Percentiles rank a stretch among this genome's conserved stretches.
phyloP scores from a whole-genome alignment of 2,113 vertebrate genomes.

The Solea solea region DNA sequence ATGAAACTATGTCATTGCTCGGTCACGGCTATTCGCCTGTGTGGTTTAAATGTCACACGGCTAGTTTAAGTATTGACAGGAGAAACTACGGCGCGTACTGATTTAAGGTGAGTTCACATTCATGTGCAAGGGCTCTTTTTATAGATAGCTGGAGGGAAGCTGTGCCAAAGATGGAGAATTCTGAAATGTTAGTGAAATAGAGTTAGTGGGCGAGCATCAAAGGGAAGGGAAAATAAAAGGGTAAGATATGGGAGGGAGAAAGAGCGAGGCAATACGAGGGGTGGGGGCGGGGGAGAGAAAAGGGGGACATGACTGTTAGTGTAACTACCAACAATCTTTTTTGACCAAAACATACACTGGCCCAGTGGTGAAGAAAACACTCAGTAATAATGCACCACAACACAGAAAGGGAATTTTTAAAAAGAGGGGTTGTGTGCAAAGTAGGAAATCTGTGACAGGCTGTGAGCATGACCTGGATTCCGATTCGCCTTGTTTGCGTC shows the following conservation, averaged over 20 bases:
- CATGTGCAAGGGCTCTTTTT: constrained; percentile 2
- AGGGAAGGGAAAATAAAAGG: background rate
- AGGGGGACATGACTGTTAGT: constrained; percentile 30
- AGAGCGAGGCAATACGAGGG: constrained; percentile 18
- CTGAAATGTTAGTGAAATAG: background rate
- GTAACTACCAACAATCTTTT: constrained; percentile 31
- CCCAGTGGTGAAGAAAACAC: constrained; percentile 6
- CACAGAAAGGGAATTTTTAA: constrained; percentile 24
- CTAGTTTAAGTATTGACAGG: constrained; percentile 40
- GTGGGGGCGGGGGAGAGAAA: background rate
- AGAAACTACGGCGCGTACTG: background rate
- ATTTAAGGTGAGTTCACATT: constrained; percentile 30
- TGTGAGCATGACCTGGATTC: constrained; percentile 72
- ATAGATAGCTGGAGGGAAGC: background rate
- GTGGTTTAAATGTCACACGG: constrained; percentile 29
- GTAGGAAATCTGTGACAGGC: constrained; percentile 47
- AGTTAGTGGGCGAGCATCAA: background rate
- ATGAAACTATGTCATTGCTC: constrained; percentile 38
- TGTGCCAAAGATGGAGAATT: background rate
- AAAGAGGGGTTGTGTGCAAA: constrained; percentile 38
- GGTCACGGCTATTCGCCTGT: constrained; percentile 13
- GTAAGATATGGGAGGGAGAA: background rate
- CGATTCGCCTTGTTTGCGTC: constrained; percentile 59
- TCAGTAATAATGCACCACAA: constrained; percentile 51
- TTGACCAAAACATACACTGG: constrained; percentile 15